Conservation (phyloP, 2,797 vertebrate species). For the Acanthornis magna region DNA sequence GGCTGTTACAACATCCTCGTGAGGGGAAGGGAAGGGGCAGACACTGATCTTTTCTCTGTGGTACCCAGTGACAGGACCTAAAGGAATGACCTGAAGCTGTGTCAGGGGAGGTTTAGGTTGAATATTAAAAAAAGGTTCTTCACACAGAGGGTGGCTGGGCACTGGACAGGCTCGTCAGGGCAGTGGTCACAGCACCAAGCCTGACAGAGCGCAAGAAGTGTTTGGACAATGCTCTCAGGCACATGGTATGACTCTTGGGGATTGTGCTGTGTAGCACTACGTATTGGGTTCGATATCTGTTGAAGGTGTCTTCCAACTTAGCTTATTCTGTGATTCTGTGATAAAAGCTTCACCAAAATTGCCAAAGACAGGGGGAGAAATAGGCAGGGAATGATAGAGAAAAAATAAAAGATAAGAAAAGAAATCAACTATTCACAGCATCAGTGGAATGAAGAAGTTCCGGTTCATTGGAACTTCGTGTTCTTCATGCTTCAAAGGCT, state of each 20-base stretch:
- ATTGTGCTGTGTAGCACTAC: accelerated
- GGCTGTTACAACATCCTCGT: neutral
- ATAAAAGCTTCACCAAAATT: neutral
- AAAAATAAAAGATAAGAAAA: neutral
- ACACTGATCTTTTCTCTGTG: neutral
- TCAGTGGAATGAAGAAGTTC: conserved; percentile 11
- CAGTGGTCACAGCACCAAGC: neutral
- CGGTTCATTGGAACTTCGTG: conserved; percentile 33
- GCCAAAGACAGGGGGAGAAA: neutral
- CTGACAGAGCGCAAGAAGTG: neutral
- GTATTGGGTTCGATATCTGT: accelerated
- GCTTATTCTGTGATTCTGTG: neutral
- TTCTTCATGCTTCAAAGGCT: conserved; percentile 62
- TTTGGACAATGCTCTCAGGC: neutral
- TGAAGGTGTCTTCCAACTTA: neutral
- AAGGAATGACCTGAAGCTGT: neutral
- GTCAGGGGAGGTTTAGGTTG: neutral
- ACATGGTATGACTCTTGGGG: neutral
- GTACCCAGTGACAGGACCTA: neutral
- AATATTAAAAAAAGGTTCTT: neutral
- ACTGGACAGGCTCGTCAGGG: neutral
- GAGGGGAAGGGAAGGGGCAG: neutral
- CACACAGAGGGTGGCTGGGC: neutral
- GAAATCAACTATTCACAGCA: neutral
- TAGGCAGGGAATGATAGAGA: no score